Percentiles rank a stretch among this genome's conserved stretches.
Conservation (phyloP, 2,888 invertebrate species). For the Lacanobia oleracea region DNA sequence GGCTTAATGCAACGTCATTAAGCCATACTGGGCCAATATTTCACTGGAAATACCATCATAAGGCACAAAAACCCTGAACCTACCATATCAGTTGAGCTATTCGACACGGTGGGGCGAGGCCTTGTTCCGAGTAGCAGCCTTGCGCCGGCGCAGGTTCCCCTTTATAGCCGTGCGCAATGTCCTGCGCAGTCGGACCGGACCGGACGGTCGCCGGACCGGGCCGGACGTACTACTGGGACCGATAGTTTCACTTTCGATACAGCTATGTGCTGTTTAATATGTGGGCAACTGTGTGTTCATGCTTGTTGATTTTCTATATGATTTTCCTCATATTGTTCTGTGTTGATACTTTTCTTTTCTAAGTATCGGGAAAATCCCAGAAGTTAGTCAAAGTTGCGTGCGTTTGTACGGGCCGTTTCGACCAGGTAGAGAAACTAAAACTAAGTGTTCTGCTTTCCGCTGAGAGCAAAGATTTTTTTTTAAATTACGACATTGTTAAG, state of each 20-base stretch:
- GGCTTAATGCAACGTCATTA: not conserved
- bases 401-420: not conserved
- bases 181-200: slow-evolving; percentile 31
- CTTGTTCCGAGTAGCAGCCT: slow-evolving; percentile 48
- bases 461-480: not conserved
- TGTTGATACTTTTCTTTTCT: not conserved
- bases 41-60: not conserved
- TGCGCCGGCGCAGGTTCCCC: slow-evolving; percentile 23
- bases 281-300: not conserved
- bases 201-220: slow-evolving; percentile 15
- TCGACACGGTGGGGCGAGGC: slow-evolving; percentile 4
- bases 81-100: slow-evolving; percentile 9
- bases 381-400: not conserved
- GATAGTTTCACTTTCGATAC: slow-evolving; percentile 57
- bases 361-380: not conserved
- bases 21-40: not conserved
- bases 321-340: slow-evolving; percentile 4
- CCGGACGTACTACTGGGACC: slow-evolving; percentile 19
- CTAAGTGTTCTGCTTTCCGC: not conserved
- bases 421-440: not conserved
- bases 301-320: slow-evolving; percentile 3
- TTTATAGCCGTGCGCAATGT: slow-evolving; percentile 38
- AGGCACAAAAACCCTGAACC: slow-evolving; percentile 33
- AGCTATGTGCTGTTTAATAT: not conserved
- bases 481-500: not conserved